Percentiles rank a stretch among this genome's conserved stretches.
Conservation (phyloP, 1,140 invertebrate species). For the Conus ventricosus region DNA sequence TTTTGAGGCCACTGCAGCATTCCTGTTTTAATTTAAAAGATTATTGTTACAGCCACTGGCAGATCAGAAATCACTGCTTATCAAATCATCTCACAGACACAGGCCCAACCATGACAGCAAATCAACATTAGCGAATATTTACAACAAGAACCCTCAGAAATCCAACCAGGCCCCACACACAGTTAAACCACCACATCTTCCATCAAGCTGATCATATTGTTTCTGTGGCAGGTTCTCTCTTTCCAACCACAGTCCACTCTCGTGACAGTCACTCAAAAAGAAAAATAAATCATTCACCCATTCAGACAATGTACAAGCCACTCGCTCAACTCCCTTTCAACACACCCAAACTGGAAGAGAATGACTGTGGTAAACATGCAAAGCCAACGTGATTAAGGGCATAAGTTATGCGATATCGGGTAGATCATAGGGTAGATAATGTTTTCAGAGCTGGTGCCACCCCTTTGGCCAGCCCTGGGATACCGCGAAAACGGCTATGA, state of each 20-base stretch:
- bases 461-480: conserved; percentile 15
- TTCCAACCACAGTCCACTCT: not conserved
- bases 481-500: not conserved
- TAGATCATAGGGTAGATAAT: not conserved
- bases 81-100: too few species aligned
- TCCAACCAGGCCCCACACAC: not conserved
- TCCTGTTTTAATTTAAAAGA: too few species aligned
- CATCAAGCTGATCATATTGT: not conserved
- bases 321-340: not conserved
- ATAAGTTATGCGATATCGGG: not conserved
- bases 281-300: not conserved
- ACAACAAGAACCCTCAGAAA: not conserved
- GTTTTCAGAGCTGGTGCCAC: not conserved
- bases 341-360: not conserved
- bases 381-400: not conserved
- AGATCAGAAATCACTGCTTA: not conserved
- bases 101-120: too few species aligned
- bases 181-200: not conserved
- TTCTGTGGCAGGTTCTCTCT: not conserved
- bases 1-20: too few species aligned
- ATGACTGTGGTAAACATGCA: not conserved
- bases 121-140: too few species aligned
- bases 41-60: not conserved
- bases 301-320: not conserved
- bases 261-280: not conserved